Base-by-base conservation (phyloP, 2,797 vertebrate genomes). In the Acipenser oxyrinchus region DNA sequence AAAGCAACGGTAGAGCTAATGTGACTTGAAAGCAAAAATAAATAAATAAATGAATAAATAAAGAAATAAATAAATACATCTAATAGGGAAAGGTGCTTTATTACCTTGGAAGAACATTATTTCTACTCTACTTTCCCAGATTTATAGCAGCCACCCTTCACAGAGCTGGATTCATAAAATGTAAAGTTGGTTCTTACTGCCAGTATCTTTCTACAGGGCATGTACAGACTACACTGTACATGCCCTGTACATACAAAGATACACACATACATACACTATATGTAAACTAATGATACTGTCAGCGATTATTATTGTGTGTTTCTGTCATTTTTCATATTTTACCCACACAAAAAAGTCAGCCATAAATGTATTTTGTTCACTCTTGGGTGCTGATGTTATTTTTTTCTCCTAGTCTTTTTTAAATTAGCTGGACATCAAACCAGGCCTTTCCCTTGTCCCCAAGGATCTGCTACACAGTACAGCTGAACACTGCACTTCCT, bases 401-500 rank as follows among this genome's bases (percentile, higher is more conserved):
- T 50, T 37, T 11, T 53, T 57, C 23, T 53, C 57, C 53, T 50
- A 37, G 58, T 12, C 59, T 67, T 55, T 60, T 55, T 23, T 37
- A 67, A 66, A 61, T 61, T 61, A 52, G 15, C 58, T 15, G 49
- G 10, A 67, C 48, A 67, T 67, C 49, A 51, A 11, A 67, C 10
- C 7, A 18, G 2, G 12, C 57, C 49, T 60, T 61, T 52, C 59
- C 49, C 15, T 51, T 5, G 23, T 51, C 64, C 59, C 64, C 37
- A 53, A 65, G 64, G 69, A 64, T 9, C n/a, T 9, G 60, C 15
- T 18, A 62, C 37, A 12, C 49, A 11, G 18, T 49, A 62, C 1
- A 7, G 4, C 53, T 50, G 12, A 13, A 6, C 18, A 9, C 49
- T 48, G 23, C 13, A 7, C 53, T 58, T 51, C 60, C 65, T 7